Conservation (phyloP, 2,888 invertebrate genomes). For the Netelia fuscicornis region DNA sequence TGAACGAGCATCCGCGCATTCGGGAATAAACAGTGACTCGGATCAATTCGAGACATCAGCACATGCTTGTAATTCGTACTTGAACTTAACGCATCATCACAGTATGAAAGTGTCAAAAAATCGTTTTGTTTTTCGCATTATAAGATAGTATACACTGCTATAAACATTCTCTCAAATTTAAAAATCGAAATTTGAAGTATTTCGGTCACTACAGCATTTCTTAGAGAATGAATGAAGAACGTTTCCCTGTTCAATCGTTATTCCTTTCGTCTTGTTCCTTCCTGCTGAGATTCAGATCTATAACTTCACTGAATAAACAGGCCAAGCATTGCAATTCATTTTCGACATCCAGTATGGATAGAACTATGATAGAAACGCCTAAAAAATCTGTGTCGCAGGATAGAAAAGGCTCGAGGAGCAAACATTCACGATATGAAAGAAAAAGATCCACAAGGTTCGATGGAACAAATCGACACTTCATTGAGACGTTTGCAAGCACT, state of each 20-base stretch:
- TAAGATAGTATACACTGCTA: too few relatives aligned
- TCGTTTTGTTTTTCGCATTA: too few relatives aligned
- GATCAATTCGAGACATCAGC: not conserved
- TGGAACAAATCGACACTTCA: constrained; percentile 55
- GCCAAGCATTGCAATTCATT: constrained; percentile 3
- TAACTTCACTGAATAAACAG: not conserved
- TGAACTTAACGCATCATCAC: not conserved
- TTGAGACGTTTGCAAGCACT: constrained; percentile 19
- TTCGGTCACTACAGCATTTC: not conserved
- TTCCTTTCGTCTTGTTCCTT: constrained; percentile 1
- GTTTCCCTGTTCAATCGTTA: not conserved
- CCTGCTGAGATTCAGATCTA: not conserved
- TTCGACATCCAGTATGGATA: constrained; percentile 26
- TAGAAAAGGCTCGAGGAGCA: constrained; percentile 38
- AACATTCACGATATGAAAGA: constrained; percentile 40
- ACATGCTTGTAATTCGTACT: not conserved
- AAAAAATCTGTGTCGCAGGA: constrained; percentile 18
- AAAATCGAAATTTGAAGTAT: too few relatives aligned
- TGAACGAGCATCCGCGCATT: not conserved
- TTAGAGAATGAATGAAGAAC: not conserved
- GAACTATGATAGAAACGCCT: constrained; percentile 7
- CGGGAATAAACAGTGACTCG: not conserved
- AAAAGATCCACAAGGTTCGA: constrained; percentile 51
- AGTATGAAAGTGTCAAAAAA: too few relatives aligned
- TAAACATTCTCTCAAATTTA: too few relatives aligned